Conservation (phyloP, 2,888 invertebrate genomes). For the Pogonocherus hispidulus region DNA sequence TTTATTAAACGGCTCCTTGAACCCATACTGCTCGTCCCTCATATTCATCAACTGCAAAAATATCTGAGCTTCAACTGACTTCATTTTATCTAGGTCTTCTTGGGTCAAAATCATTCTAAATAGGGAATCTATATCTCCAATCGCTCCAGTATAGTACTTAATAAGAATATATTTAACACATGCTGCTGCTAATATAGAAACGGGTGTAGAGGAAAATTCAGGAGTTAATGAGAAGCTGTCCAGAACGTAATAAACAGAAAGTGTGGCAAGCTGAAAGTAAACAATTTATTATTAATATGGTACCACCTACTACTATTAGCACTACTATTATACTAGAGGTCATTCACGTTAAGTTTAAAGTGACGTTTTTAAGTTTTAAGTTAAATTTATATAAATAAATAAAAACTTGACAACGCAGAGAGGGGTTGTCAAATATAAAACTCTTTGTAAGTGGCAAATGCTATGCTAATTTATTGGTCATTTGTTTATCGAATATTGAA, state of each 20-base stretch:
- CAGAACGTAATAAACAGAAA: conserved; percentile 5
- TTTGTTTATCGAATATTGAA: too few species aligned
- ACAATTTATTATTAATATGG: not conserved
- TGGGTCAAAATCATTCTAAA: not conserved
- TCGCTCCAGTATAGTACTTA: not conserved
- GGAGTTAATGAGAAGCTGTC: conserved; percentile 7
- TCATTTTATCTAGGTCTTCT: not conserved
- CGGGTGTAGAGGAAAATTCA: conserved; percentile 1
- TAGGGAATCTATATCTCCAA: not conserved
- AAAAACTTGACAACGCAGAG: too few species aligned
- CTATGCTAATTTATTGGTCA: too few species aligned
- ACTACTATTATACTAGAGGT: not conserved
- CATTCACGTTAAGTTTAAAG: not conserved
- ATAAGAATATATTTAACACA: not conserved
- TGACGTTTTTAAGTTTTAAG: too few species aligned
- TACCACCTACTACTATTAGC: not conserved
- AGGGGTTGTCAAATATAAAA: too few species aligned
- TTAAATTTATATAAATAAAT: too few species aligned
- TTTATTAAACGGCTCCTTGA: conserved; percentile 7
- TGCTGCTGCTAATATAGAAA: conserved; percentile 8
- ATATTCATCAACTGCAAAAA: conserved; percentile 10
- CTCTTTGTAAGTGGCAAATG: too few species aligned
- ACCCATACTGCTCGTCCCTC: not conserved
- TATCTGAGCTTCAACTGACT: not conserved
- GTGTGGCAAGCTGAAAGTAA: conserved; percentile 6